phyloP scores from a whole-genome alignment of 2,797 vertebrate genomes.

The Calcarius lapponicus region DNA sequence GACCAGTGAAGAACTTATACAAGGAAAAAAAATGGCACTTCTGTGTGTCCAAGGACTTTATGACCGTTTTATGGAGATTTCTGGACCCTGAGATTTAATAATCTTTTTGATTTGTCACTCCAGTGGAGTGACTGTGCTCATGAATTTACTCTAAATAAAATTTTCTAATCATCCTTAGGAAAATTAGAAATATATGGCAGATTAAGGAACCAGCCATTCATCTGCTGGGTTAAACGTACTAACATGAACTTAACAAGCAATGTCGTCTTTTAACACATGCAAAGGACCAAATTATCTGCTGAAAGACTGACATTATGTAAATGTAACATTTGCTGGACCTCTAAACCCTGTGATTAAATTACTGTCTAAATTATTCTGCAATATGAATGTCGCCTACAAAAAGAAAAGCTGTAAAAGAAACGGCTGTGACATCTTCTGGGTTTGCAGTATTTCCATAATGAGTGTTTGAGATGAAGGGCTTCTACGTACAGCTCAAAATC shows the following conservation, averaged over 20 bases:
- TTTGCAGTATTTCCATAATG: conserved; percentile 40
- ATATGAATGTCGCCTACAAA: conserved; percentile 41
- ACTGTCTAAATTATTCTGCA: conserved; percentile 69
- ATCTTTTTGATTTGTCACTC: conserved; percentile 23
- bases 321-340: conserved; percentile 74
- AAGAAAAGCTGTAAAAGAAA: conserved; percentile 53
- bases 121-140: background rate
- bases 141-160: conserved; percentile 42
- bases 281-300: conserved; percentile 69
- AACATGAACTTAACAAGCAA: conserved; percentile 61
- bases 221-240: conserved; percentile 48
- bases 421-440: conserved; percentile 36
- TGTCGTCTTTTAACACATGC: conserved; percentile 62
- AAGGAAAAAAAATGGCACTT: background rate
- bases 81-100: background rate
- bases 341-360: conserved; percentile 73
- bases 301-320: conserved; percentile 72
- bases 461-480: conserved; percentile 7
- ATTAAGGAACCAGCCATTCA: conserved; percentile 50
- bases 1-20: background rate
- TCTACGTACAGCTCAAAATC: background rate
- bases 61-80: background rate
- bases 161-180: conserved; percentile 38
- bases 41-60: background rate
- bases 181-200: conserved; percentile 55